Evolutionary conservation across 1,140 invertebrate species (phyloP).

Genomic region (Magallana angulata): DNA sequence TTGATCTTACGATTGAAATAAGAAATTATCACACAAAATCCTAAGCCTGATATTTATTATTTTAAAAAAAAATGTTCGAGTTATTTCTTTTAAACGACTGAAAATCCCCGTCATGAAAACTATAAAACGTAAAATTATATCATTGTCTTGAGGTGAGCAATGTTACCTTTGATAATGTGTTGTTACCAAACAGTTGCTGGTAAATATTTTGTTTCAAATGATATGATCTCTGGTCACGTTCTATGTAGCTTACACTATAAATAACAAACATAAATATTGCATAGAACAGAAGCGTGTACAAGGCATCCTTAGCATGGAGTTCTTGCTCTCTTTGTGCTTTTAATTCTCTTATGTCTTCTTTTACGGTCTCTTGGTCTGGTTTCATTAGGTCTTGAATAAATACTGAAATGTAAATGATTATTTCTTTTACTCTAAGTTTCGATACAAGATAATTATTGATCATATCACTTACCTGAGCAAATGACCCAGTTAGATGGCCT

Average conservation of each 20-base stretch:
- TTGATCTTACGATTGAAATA: too few relatives aligned
- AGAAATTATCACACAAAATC: too few relatives aligned
- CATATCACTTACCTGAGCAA: too few relatives aligned
- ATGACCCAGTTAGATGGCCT: too few relatives aligned
- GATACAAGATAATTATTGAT: too few relatives aligned
- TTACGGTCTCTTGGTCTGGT: conserved; percentile 36
- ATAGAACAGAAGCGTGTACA: conserved; percentile 47
- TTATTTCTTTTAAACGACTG: too few relatives aligned
- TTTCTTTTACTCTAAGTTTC: not conserved
- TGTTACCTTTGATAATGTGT: conserved; percentile 8
- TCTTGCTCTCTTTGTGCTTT: conserved; percentile 39
- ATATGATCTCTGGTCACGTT: conserved; percentile 55
- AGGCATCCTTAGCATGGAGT: conserved; percentile 29
- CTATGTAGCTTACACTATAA: conserved; percentile 52
- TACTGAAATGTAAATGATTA: not conserved
- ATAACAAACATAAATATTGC: conserved; percentile 45
- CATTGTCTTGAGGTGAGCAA: too few relatives aligned
- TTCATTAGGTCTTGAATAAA: conserved; percentile 45
- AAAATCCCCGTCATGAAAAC: too few relatives aligned
- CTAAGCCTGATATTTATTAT: too few relatives aligned
- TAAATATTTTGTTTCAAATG: conserved; percentile 46
- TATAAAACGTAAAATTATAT: not conserved
- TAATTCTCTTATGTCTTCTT: not conserved
- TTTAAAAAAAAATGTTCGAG: too few relatives aligned
- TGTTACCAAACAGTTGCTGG: conserved; percentile 32